These are phyloP conservation scores for Psammodynastes pulverulentus DNA, from an alignment of 2,113 vertebrate species.

Conservation along the genomic window DNA sequence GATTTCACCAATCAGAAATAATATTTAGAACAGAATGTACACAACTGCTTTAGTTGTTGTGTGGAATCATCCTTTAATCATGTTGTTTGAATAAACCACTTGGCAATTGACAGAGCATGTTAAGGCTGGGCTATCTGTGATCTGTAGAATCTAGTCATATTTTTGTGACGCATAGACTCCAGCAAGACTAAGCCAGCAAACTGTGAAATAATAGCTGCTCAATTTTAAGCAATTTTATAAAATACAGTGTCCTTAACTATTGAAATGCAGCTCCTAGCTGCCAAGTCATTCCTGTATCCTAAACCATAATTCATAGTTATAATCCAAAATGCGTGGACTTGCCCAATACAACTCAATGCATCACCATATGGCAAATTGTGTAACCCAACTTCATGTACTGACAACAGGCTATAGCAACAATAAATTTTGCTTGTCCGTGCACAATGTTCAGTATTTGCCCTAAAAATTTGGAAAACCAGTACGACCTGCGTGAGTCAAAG, in stretches of 20 bases:
- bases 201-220: neutral
- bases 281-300: neutral
- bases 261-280: neutral
- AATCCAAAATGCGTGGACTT: neutral
- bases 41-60: neutral
- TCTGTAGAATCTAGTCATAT: neutral
- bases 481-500: neutral
- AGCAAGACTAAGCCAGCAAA: neutral
- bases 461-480: neutral
- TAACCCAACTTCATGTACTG: neutral
- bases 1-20: neutral
- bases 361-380: neutral
- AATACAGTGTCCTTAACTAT: neutral
- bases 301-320: neutral
- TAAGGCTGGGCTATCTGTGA: neutral
- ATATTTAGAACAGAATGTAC: neutral
- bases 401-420: neutral
- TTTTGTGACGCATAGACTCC: neutral
- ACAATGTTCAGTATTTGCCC: neutral
- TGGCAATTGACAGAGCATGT: neutral
- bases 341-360: neutral
- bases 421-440: neutral
- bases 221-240: neutral
- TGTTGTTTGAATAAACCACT: neutral
- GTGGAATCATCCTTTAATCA: neutral